Percentiles rank a stretch among this genome's conserved stretches.
Evolutionary conservation across 2,888 invertebrate genomes (phyloP).

Genomic region (Tenthredo distinguenda): DNA sequence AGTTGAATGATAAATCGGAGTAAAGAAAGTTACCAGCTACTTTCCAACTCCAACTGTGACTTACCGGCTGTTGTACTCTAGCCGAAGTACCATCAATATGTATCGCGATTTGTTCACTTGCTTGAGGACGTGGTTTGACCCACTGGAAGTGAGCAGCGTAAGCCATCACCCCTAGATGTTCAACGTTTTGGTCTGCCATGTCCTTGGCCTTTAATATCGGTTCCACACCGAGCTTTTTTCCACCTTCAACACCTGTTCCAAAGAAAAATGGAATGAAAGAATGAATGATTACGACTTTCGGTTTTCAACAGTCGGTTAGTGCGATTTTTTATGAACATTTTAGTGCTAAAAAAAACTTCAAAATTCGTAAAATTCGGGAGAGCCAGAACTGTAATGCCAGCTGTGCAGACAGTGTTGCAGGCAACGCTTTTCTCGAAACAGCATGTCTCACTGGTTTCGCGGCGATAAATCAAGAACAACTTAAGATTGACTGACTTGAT

Average conservation of each 20-base stretch:
- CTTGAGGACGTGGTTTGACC: slow-evolving; percentile 90
- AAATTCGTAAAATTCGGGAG: too few species aligned
- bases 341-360: too few species aligned
- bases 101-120: slow-evolving; percentile 90
- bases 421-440: too few species aligned
- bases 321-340: too few species aligned
- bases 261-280: slow-evolving; percentile 3
- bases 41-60: not conserved
- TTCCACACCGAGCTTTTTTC: slow-evolving; percentile 87
- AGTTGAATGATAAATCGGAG: not conserved
- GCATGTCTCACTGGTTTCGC: too few species aligned
- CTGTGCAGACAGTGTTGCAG: too few species aligned
- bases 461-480: too few species aligned
- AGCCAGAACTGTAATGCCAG: too few species aligned
- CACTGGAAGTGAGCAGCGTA: slow-evolving; percentile 96
- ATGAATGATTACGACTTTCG: not conserved
- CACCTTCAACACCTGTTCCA: slow-evolving; percentile 81
- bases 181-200: slow-evolving; percentile 96
- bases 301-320: too few species aligned
- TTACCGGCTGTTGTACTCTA: slow-evolving; percentile 91
- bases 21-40: not conserved
- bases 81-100: slow-evolving; percentile 91
- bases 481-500: too few species aligned
- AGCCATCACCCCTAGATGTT: slow-evolving; percentile 98
- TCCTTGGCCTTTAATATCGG: slow-evolving; percentile 95